Percentiles rank a stretch among this genome's conserved stretches.
phyloP scores from a whole-genome alignment of 2,888 invertebrate species.

The Euproctis similis region DNA sequence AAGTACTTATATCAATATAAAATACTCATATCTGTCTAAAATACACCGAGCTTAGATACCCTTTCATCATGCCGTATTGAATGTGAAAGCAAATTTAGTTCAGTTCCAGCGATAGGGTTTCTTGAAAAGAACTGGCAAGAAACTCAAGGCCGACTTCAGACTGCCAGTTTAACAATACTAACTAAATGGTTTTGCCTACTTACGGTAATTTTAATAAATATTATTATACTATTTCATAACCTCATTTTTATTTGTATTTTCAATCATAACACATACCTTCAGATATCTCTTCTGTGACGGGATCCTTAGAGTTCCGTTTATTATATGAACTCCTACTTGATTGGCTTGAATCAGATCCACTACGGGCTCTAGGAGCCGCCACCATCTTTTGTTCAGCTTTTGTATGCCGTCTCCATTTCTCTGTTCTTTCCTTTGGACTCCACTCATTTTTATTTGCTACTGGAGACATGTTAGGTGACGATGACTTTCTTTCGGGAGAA shows the following conservation, averaged over 20 bases:
- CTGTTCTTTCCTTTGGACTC: conserved; percentile 48
- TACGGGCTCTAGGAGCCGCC: conserved; percentile 37
- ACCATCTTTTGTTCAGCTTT: conserved; percentile 69
- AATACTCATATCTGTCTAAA: too few species aligned
- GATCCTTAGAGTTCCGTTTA: conserved; percentile 58
- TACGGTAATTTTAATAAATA: too few species aligned
- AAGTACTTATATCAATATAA: too few species aligned
- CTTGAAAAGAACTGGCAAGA: too few species aligned
- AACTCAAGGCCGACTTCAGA: too few species aligned
- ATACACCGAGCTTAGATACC: too few species aligned
- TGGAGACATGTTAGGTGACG: conserved; percentile 37
- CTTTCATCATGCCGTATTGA: too few species aligned
- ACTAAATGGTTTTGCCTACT: too few species aligned
- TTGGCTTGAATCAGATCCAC: conserved; percentile 62
- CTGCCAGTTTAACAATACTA: too few species aligned
- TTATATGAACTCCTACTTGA: conserved; percentile 64
- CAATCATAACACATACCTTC: conserved; percentile 58
- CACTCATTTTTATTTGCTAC: conserved; percentile 43
- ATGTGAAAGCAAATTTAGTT: too few species aligned
- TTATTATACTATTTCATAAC: neutral
- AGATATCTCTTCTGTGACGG: conserved; percentile 78
- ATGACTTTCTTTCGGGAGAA: conserved; percentile 50
- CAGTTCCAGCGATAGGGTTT: too few species aligned
- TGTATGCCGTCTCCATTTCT: conserved; percentile 61
- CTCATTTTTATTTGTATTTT: neutral